phyloP scores from a whole-genome alignment of 1,140 invertebrate genomes.

The Drosophila erecta region DNA sequence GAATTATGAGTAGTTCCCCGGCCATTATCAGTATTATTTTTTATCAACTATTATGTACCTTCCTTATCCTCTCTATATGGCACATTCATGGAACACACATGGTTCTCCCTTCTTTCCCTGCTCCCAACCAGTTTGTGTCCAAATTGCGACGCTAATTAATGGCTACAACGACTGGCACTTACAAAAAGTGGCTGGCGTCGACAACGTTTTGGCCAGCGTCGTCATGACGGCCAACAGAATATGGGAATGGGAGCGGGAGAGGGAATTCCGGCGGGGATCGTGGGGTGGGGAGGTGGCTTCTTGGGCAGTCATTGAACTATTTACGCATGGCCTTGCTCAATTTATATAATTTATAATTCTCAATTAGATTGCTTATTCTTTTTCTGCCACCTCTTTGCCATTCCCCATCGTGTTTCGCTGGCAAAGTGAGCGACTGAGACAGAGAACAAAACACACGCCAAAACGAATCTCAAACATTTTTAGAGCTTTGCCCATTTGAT shows the following conservation, averaged over 20 bases:
- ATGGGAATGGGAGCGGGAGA: constrained; percentile 22
- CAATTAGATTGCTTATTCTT: constrained; percentile 39
- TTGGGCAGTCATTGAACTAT: constrained; percentile 75
- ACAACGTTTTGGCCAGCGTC: constrained; percentile 46
- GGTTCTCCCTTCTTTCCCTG: neutral
- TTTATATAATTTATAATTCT: constrained; percentile 58
- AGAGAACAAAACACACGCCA: neutral
- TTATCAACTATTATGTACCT: neutral
- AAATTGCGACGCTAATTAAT: constrained; percentile 57
- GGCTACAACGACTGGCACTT: constrained; percentile 44
- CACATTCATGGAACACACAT: neutral
- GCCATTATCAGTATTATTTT: neutral
- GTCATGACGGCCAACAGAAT: constrained; percentile 53
- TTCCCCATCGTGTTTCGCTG: constrained; percentile 14
- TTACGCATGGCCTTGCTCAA: constrained; percentile 73
- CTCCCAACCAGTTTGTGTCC: constrained; percentile 5
- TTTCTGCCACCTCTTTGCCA: neutral
- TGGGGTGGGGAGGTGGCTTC: constrained; percentile 28
- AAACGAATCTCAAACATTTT: constrained; percentile 41
- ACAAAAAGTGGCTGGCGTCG: constrained; percentile 37
- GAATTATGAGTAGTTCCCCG: neutral
- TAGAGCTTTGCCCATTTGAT: constrained; percentile 60
- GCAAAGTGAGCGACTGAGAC: constrained; percentile 8
- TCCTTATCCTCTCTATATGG: constrained; percentile 14
- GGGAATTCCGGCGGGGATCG: neutral